These are phyloP conservation scores for Crambe crambe DNA, from an alignment of 37 sponge, comb jelly and placozoan species.

Conservation along the genomic window DNA sequence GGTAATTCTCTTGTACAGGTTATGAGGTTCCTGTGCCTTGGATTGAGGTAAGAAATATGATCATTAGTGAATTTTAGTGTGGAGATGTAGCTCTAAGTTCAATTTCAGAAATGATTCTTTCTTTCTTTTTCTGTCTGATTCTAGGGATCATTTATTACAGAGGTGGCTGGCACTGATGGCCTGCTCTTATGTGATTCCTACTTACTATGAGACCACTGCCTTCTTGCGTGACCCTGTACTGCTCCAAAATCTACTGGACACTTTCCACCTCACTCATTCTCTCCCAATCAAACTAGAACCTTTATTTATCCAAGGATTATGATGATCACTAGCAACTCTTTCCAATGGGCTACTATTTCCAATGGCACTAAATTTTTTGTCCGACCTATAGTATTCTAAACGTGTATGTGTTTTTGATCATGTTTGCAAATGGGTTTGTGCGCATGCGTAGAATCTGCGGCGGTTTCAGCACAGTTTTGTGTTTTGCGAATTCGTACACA, in stretches of 20 bases:
- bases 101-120: too few relatives aligned
- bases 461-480: too few relatives aligned
- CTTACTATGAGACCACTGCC: slow-evolving; percentile 62
- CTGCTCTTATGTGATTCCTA: slow-evolving; percentile 18
- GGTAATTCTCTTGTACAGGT: too few relatives aligned
- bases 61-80: too few relatives aligned
- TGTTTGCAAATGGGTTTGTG: too few relatives aligned
- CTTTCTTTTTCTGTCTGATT: too few relatives aligned
- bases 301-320: slow-evolving; percentile 48
- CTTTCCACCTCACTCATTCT: slow-evolving; percentile 22
- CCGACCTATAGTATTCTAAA: not conserved
- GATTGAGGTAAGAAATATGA: slow-evolving; percentile 11
- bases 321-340: not conserved
- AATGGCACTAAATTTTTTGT: too few relatives aligned
- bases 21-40: slow-evolving; percentile 24
- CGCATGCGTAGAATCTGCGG: too few relatives aligned
- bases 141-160: slow-evolving; percentile 59
- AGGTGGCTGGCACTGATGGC: slow-evolving; percentile 65
- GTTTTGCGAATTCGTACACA: too few relatives aligned
- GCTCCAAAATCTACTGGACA: slow-evolving; percentile 33
- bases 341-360: too few relatives aligned
- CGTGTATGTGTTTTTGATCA: not conserved
- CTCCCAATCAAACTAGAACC: slow-evolving; percentile 51
- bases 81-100: too few relatives aligned
- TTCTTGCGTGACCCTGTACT: slow-evolving; percentile 69